Evolutionary conservation across 2,113 vertebrate genomes (phyloP).

Genomic region (Rhinopomastus cyanomelas): DNA sequence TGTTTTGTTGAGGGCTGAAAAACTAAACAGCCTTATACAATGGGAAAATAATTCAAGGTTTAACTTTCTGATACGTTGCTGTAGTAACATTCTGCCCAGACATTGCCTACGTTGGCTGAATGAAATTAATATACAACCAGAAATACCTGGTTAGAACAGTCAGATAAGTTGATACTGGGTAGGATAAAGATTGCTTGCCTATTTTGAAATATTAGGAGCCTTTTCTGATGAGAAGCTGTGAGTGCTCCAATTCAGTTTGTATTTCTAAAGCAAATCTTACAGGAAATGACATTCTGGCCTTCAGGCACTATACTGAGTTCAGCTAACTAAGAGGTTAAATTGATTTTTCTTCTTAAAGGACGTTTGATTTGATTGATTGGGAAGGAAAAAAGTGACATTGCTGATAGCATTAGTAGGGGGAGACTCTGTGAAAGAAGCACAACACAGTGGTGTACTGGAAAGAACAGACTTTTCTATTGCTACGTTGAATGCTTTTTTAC

Average conservation of each 20-base stretch:
- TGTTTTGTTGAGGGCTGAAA: neutral
- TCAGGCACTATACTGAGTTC: neutral
- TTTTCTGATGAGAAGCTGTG: neutral
- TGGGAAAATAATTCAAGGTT: neutral
- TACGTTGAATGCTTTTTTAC: neutral
- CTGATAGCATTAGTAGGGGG: neutral
- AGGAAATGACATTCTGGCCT: slow-evolving; percentile 7
- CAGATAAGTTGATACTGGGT: neutral
- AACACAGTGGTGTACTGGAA: neutral
- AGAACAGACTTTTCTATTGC: neutral
- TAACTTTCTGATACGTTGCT: neutral
- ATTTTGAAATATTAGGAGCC: neutral
- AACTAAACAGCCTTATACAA: neutral
- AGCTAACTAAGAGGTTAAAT: slow-evolving; percentile 42
- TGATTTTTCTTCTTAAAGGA: slow-evolving; percentile 44
- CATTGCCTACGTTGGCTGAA: neutral
- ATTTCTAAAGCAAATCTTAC: neutral
- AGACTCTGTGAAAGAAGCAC: neutral
- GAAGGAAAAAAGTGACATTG: neutral
- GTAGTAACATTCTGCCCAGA: neutral
- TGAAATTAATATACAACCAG: neutral
- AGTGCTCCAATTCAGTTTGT: neutral
- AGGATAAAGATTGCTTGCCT: neutral
- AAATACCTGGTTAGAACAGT: neutral
- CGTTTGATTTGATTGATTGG: neutral